Evolutionary conservation across 2,888 invertebrate species (phyloP).

Genomic region (Mystacides longicornis): DNA sequence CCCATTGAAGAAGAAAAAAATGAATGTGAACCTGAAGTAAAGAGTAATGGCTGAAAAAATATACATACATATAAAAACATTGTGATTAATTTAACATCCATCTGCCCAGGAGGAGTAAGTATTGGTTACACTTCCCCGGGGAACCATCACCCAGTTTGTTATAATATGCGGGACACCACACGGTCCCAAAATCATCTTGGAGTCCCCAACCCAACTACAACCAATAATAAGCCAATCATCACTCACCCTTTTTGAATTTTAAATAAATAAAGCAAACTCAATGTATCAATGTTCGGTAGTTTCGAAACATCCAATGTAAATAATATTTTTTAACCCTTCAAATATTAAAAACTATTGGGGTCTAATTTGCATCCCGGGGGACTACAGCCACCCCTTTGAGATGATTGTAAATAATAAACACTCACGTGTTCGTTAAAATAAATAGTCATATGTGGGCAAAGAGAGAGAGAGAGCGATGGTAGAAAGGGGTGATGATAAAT

Average conservation of each 20-base stretch:
- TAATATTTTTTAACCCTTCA: constrained; percentile 12
- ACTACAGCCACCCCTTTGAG: constrained; percentile 10
- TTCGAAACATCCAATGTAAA: constrained; percentile 8
- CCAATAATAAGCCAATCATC: constrained; percentile 23
- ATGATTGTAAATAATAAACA: constrained; percentile 19
- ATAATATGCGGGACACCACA: neutral
- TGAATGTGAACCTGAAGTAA: too few species aligned
- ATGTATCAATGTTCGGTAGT: neutral
- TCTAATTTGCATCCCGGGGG: constrained; percentile 26
- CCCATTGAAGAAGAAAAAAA: too few species aligned
- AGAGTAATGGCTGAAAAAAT: too few species aligned
- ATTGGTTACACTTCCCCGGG: neutral
- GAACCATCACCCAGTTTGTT: neutral
- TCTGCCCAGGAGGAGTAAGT: too few species aligned
- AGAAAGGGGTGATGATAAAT: constrained; percentile 11
- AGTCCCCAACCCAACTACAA: neutral
- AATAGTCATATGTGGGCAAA: too few species aligned
- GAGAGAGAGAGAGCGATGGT: neutral
- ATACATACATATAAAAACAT: too few species aligned
- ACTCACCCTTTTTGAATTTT: constrained; percentile 19
- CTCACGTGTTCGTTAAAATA: constrained; percentile 18
- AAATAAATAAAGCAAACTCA: constrained; percentile 10
- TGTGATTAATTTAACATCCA: too few species aligned
- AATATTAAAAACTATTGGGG: constrained; percentile 15
- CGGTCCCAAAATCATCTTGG: neutral